Base-by-base conservation (phyloP, 2,888 invertebrate genomes). In the Sialis lutaria region DNA sequence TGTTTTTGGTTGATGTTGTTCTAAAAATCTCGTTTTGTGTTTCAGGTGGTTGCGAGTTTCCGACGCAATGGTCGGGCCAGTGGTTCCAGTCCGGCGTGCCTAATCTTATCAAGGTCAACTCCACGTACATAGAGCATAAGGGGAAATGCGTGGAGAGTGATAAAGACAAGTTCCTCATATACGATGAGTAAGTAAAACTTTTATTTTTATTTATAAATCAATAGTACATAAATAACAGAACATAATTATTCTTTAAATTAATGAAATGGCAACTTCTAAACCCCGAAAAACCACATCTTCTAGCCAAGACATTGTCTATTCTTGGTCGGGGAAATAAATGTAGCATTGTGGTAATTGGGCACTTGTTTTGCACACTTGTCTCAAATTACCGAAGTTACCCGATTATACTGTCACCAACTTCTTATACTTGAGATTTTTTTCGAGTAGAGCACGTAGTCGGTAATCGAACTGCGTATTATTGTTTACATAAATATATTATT, bases 1-100 rank as follows among this genome's bases (percentile, higher is more conserved):
- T 2, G 22, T 22, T 42, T n/a, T 22, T 42, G 3, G n/a, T 42
- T 30, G 31, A 5, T 44, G n/a, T 32, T 45, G 22, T 37, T 22
- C 22, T 22, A 22, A 2, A 22, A 22, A 22, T 22, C 22, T 2
- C 4, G 22, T 4, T 22, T 54, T 55, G 60, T 65, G 49, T 73
- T 74, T 60, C 74, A 68, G 80, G 75, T 51, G 74, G 73, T 50
- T 83, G 83, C 64, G 73, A 74, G 50, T 82, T 83, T 61, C 81
- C 82, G 35, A 67, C 68, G 47, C 67, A 68, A 49, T 82, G 82
- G 82, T 68, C 74, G 4, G 83, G 83, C 33, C 67, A 72, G 56
- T 83, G 83, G 83, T 84, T 82, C 67, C 82, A 79, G 61, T 77
- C 79, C 4, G 82, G 82, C 4, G 71, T 70, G 50, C 71, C 67